Conservation (phyloP, 2,888 invertebrate genomes). For the Drosophila anceps region DNA sequence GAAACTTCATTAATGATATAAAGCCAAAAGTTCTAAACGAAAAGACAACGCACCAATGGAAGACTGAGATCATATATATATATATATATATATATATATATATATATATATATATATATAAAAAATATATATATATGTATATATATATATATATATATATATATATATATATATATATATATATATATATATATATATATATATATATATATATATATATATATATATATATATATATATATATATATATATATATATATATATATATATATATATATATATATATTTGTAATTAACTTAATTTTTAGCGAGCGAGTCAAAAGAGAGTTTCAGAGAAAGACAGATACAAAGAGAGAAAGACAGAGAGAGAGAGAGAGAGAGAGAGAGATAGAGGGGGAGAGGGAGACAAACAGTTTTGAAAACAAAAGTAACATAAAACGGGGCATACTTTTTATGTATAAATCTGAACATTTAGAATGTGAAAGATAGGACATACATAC, state of each 20-base stretch:
- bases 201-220: conserved; percentile 1
- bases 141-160: background rate
- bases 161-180: conserved; percentile 1
- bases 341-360: conserved; percentile 25
- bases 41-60: conserved; percentile 82
- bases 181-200: conserved; percentile 7
- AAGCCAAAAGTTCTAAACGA: conserved; percentile 54
- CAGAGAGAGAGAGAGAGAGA: conserved; percentile 19
- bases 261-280: background rate
- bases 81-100: background rate
- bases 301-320: conserved; percentile 68
- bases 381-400: conserved; percentile 18
- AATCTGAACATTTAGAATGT: background rate
- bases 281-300: conserved; percentile 12
- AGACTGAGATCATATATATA: conserved; percentile 58
- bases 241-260: conserved; percentile 1
- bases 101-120: no score
- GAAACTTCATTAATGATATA: conserved; percentile 34
- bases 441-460: background rate
- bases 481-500: no score
- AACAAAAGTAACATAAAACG: background rate
- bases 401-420: conserved; percentile 20
- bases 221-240: background rate
- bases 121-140: conserved; percentile 4
- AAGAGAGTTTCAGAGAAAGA: conserved; percentile 46